Percentiles rank a stretch among this genome's conserved stretches.
phyloP scores from a whole-genome alignment of 2,797 vertebrate genomes.

The Psittacula derbiana region DNA sequence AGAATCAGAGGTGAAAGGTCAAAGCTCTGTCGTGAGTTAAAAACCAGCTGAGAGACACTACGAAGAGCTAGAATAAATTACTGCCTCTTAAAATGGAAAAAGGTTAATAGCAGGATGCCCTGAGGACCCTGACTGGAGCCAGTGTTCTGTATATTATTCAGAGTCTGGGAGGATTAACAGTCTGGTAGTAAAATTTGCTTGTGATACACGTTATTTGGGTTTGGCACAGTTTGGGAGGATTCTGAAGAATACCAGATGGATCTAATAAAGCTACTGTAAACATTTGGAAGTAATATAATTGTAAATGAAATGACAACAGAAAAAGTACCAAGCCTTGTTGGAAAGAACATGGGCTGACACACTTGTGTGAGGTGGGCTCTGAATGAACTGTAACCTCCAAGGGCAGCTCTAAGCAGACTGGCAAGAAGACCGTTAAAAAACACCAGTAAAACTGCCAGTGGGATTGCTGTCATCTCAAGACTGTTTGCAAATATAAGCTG shows the following conservation, averaged over 20 bases:
- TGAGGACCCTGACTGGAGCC: conserved; percentile 7
- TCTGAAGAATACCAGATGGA: conserved; percentile 32
- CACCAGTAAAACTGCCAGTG: neutral
- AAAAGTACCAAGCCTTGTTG: neutral
- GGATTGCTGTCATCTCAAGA: neutral
- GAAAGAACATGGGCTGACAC: neutral
- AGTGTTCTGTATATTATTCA: neutral
- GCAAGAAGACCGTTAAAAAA: neutral
- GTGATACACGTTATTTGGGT: conserved; percentile 23
- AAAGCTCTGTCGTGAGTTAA: conserved; percentile 37
- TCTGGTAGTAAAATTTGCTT: conserved; percentile 5
- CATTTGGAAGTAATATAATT: conserved; percentile 10
- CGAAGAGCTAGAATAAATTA: conserved; percentile 34
- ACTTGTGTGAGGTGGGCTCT: neutral
- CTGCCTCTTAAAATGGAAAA: conserved; percentile 26
- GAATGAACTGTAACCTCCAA: neutral
- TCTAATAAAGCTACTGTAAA: conserved; percentile 44
- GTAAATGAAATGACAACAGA: neutral
- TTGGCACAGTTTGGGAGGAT: conserved; percentile 5
- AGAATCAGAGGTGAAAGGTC: neutral
- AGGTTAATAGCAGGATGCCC: conserved; percentile 32
- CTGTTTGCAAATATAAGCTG: neutral
- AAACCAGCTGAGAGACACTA: conserved; percentile 12
- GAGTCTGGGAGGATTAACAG: neutral
- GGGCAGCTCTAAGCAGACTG: neutral